phyloP scores from a whole-genome alignment of 2,113 vertebrate species.

The Anhinga anhinga region DNA sequence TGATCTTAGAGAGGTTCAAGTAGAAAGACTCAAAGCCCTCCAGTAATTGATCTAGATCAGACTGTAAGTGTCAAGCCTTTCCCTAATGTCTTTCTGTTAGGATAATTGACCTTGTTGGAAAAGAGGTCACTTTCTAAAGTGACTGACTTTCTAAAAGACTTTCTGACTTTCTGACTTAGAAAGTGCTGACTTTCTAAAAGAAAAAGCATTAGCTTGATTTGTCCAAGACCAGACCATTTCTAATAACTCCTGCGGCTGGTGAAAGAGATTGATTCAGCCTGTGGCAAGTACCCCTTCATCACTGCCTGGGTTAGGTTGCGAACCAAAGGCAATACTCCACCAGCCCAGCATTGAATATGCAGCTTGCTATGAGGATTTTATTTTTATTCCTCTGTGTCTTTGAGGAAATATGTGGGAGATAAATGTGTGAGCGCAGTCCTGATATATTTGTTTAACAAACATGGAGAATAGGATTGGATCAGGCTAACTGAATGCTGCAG shows the following conservation, averaged over 20 bases:
- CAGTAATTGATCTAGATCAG: background rate
- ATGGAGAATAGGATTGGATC: background rate
- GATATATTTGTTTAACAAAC: background rate
- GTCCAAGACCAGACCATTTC: background rate
- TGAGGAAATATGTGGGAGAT: background rate
- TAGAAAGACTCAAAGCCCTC: background rate
- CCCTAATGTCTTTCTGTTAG: background rate
- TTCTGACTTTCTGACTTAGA: no score
- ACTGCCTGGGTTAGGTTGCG: background rate
- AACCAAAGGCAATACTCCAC: background rate
- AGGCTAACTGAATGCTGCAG: background rate
- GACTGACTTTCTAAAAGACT: no score
- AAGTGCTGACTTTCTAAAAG: background rate
- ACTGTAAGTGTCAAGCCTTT: background rate
- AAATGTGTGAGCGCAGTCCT: background rate
- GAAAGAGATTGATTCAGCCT: background rate
- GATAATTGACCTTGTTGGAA: background rate
- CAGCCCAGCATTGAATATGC: background rate
- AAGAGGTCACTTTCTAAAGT: no score
- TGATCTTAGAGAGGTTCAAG: rapidly evolving
- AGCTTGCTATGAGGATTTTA: background rate
- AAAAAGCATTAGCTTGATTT: background rate
- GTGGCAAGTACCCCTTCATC: background rate
- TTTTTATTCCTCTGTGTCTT: background rate
- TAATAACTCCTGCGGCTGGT: background rate